These are phyloP conservation scores for Caenorhabditis imperialis DNA, from an alignment of 2,888 invertebrate genomes.

Conservation along the genomic window DNA sequence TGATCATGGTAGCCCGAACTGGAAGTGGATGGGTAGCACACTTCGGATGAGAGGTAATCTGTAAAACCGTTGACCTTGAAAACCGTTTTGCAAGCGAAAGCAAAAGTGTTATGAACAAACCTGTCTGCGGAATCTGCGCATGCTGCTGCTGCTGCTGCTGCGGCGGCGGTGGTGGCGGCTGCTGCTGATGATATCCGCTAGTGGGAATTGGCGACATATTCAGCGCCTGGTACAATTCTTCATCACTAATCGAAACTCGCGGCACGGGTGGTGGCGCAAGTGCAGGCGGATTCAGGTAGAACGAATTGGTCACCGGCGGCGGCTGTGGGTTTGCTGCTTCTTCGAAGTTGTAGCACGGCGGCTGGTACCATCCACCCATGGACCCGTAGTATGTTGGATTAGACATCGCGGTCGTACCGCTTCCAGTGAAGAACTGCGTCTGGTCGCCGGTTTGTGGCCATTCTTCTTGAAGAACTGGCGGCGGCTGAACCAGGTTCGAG, in stretches of 20 bases:
- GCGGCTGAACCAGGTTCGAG: conserved; percentile 37
- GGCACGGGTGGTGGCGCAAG: conserved; percentile 31
- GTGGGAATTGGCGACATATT: conserved; percentile 39
- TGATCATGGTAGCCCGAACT: conserved; percentile 10
- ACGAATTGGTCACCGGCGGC: not conserved
- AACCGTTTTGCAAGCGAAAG: too few relatives aligned
- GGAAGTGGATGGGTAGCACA: conserved; percentile 39
- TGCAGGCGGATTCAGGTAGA: not conserved
- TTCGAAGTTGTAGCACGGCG: not conserved
- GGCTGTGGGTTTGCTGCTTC: not conserved
- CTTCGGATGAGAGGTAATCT: conserved; percentile 29
- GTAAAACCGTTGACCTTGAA: conserved; percentile 7
- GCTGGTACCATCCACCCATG: conserved; percentile 16
- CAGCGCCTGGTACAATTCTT: conserved; percentile 43
- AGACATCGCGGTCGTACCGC: conserved; percentile 17
- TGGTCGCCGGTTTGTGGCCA: conserved; percentile 24
- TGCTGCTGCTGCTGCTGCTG: not conserved
- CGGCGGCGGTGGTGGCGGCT: conserved; percentile 4
- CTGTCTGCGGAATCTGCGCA: conserved; percentile 1
- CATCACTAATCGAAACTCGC: conserved; percentile 44
- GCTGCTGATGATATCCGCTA: not conserved
- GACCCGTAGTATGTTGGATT: conserved; percentile 43
- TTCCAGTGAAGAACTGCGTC: conserved; percentile 30
- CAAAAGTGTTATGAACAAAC: conserved; percentile 17
- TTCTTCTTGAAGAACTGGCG: conserved; percentile 32